Evolutionary conservation across 1,140 invertebrate genomes (phyloP).

Genomic region (Argopecten irradians): DNA sequence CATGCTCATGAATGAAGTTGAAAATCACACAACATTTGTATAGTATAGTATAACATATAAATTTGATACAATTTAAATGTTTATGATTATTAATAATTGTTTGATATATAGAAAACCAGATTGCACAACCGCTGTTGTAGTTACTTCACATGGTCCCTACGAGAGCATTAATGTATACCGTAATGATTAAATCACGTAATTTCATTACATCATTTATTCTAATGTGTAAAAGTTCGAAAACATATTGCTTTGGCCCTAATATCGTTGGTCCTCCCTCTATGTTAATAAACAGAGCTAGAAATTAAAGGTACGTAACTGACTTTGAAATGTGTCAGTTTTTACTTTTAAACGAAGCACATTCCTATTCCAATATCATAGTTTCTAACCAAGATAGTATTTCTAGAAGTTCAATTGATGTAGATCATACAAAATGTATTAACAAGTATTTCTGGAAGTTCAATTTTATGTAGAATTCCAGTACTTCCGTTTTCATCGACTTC

Average conservation of each 20-base stretch:
- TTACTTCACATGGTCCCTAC: background rate
- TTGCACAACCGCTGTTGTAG: background rate
- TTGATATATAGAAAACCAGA: background rate
- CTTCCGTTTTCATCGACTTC: too few relatives aligned
- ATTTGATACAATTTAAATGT: background rate
- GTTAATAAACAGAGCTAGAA: background rate
- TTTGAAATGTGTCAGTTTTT: too few relatives aligned
- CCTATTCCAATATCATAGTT: too few relatives aligned
- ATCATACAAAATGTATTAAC: too few relatives aligned
- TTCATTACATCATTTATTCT: too few relatives aligned
- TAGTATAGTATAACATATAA: background rate
- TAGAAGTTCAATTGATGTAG: too few relatives aligned
- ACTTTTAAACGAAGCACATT: too few relatives aligned
- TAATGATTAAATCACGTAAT: background rate
- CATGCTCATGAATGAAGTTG: background rate
- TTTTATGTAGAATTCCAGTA: too few relatives aligned
- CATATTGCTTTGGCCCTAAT: constrained; percentile 4
- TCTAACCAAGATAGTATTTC: too few relatives aligned
- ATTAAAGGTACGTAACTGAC: too few relatives aligned
- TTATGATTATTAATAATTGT: background rate
- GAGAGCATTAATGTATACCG: background rate
- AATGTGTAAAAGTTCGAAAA: background rate
- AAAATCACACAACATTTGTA: background rate
- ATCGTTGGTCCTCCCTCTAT: background rate
- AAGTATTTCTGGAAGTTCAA: too few relatives aligned